Percentiles rank a stretch among this genome's conserved stretches.
phyloP scores from a whole-genome alignment of 2,888 invertebrate species.

The Nymphalis polychloros region DNA sequence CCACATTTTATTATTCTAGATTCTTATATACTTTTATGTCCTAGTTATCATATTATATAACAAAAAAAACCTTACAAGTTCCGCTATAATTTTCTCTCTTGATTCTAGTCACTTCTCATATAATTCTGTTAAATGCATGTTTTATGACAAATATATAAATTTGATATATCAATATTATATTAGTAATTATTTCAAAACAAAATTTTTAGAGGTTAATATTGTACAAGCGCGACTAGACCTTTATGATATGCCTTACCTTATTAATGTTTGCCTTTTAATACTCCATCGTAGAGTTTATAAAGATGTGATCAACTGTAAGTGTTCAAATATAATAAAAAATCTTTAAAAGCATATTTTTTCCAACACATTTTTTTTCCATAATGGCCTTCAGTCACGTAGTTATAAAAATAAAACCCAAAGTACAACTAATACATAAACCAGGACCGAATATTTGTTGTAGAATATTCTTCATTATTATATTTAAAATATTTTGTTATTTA shows the following conservation, averaged over 20 bases:
- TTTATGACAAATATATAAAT: conserved; percentile 7
- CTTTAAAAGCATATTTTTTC: neutral
- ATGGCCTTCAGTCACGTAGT: conserved; percentile 38
- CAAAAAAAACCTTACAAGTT: conserved; percentile 1
- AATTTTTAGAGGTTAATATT: neutral
- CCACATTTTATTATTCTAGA: conserved; percentile 43
- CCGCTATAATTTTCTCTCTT: conserved; percentile 25
- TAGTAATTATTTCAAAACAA: neutral
- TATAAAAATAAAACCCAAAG: conserved; percentile 46
- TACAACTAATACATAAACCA: conserved; percentile 62
- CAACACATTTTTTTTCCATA: conserved; percentile 4
- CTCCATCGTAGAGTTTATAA: conserved; percentile 16
- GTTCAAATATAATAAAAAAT: conserved; percentile 8
- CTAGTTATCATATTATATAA: conserved; percentile 25
- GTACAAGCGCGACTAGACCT: conserved; percentile 1
- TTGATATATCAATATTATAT: neutral
- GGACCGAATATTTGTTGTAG: conserved; percentile 74
- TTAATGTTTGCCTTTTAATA: conserved; percentile 8
- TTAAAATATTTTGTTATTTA: conserved; percentile 41
- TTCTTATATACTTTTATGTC: conserved; percentile 30
- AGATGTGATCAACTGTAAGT: conserved; percentile 12
- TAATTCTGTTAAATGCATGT: conserved; percentile 6
- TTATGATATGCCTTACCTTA: conserved; percentile 3
- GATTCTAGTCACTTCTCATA: conserved; percentile 39
- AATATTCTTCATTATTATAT: conserved; percentile 63